A percentile compares a stretch with the other conserved stretches of the same genome.
These are phyloP conservation scores for Calliphora vicina DNA, from an alignment of 1,140 invertebrate species.

Conservation along the genomic window DNA sequence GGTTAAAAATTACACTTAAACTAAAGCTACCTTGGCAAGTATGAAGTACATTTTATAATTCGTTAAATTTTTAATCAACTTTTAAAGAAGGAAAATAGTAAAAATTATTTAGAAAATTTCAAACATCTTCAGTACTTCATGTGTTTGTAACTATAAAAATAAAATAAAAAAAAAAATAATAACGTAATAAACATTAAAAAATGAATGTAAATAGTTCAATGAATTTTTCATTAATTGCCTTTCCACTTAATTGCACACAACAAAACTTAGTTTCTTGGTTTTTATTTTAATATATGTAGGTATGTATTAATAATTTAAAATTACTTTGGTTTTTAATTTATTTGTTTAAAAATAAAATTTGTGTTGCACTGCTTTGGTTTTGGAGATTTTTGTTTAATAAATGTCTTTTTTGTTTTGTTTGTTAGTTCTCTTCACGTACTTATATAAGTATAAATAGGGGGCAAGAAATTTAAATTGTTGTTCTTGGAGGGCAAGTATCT, in stretches of 20 bases:
- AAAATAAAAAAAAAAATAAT: background rate
- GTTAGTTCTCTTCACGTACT: background rate
- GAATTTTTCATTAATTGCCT: background rate
- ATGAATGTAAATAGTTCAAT: background rate
- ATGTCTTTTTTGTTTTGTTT: background rate
- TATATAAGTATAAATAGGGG: background rate
- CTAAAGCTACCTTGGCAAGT: slow-evolving; percentile 1
- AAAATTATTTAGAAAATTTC: background rate
- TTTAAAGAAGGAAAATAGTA: background rate
- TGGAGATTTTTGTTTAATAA: background rate
- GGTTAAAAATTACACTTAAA: background rate
- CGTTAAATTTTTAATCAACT: background rate
- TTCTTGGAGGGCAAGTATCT: slow-evolving; percentile 15
- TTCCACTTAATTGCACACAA: background rate
- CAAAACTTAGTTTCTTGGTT: background rate
- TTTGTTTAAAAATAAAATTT: background rate
- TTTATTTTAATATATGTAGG: background rate
- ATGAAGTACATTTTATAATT: background rate
- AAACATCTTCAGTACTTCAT: background rate
- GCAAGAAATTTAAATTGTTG: background rate
- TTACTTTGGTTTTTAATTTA: background rate
- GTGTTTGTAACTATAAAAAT: background rate
- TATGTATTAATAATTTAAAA: background rate
- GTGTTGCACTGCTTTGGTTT: slow-evolving; percentile 14
- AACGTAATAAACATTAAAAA: background rate